Base-by-base conservation (phyloP, 2,113 vertebrate genomes). In the Poecile atricapillus region DNA sequence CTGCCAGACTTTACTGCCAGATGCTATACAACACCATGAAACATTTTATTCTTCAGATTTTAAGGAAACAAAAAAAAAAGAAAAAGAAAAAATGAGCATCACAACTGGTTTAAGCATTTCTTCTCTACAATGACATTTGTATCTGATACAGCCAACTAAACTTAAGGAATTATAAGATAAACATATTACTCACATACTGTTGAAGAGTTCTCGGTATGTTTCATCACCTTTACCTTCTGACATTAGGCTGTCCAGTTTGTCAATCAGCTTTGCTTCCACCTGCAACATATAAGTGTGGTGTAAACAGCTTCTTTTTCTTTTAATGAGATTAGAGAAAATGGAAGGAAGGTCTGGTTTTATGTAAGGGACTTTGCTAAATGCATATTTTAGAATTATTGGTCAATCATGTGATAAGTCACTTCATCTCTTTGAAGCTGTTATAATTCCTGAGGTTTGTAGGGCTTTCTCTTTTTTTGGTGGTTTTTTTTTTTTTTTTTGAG, bases 41-140 rank as follows among this genome's bases (percentile, higher is more conserved):
- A 96, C 62, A 35, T 83, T 69, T 89, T 77, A 92, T 88, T 94
- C 74, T 82, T 90, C 79, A 86, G 67, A 78, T 78, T 78, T 94
- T 77, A 50, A 56, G 39, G 8, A 11, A 44, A 44, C 1, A 31
- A 60, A 71, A 44, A 39, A 33, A 69, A 47, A 47, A 10, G 4
- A 22, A 46, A 30, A 39, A 94, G 35, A 82, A 73, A 73, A 67
- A 24, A 23, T 7, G 16, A 92, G 43, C 71, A 85, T 86, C 79
- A 67, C 23, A 91, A 76, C 73, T 87, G 71, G 41, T 94, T 87
- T 49, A 79, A 89, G 44, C 13, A 71, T 76, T 81, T 64, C 14
- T 81, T 83, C 35, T 91, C 82, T 49, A 76, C 37, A 24, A 13
- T 4, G 20, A 65, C 41, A 89, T 65, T 39, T 92, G 20, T 23